These are phyloP conservation scores for Acrocephalus arundinaceus DNA, from an alignment of 2,113 vertebrate genomes.

Conservation along the genomic window DNA sequence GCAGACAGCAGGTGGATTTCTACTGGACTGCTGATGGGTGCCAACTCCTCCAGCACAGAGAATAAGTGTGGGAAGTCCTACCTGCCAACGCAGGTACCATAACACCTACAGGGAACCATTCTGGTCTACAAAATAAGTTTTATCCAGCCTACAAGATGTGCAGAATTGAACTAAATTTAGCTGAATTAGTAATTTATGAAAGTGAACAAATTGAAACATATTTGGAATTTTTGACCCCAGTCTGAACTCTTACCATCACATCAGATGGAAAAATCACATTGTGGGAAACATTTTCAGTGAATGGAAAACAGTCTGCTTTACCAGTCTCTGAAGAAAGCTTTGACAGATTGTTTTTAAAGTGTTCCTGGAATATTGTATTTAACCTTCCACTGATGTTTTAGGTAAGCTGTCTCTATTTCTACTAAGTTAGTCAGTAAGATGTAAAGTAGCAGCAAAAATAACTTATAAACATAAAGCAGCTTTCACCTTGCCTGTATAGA, in stretches of 20 bases:
- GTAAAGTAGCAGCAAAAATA: background rate
- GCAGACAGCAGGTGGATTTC: background rate
- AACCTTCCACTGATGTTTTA: background rate
- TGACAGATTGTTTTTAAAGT: background rate
- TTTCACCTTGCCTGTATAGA: constrained; percentile 3
- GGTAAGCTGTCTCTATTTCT: background rate
- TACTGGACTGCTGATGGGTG: background rate
- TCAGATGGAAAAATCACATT: constrained; percentile 16
- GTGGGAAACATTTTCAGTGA: background rate
- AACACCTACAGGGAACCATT: background rate
- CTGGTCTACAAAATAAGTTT: background rate
- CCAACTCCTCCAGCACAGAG: background rate
- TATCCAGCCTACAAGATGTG: background rate
- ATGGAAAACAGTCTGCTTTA: background rate
- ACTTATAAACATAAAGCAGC: constrained; percentile 1
- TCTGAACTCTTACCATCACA: background rate
- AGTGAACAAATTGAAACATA: background rate
- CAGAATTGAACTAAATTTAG: constrained; percentile 17
- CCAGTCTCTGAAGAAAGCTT: background rate
- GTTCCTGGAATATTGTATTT: constrained; percentile 9
- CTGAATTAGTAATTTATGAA: constrained; percentile 10
- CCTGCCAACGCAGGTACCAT: constrained; percentile 7
- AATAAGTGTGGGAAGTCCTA: background rate
- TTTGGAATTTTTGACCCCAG: background rate
- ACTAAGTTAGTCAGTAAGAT: background rate